Base-by-base conservation (phyloP, 2,797 vertebrate species). In the Phoxinus dragarum region DNA sequence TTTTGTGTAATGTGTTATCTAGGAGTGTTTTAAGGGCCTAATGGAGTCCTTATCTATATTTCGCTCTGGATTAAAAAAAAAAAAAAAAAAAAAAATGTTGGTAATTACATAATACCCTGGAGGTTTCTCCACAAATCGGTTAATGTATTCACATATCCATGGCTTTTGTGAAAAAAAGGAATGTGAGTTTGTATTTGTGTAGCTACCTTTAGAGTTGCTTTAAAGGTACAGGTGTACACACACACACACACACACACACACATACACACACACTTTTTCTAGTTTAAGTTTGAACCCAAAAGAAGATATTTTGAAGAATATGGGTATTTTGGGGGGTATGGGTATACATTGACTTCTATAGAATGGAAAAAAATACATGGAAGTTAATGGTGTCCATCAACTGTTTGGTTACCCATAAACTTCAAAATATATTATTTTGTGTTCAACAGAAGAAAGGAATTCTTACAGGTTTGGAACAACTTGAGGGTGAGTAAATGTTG, bases 41-140 rank as follows among this genome's bases (percentile, higher is more conserved):
- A 94, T 95, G 92, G 93, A 94, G 93, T 94, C 92, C 93, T 95
- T 95, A 95, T 95, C 95, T 95, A 92, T 94, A 93, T 94, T 94
- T 95, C 92, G 91, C 93, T 59, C 21, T 56, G 52, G 23, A 93
- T 89, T 81, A 92, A 5, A 79, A 82, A 66, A 76, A 80, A 77
- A 68, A 83, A 92, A 5, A 79, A 83, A 92, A 5, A 79, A 82
- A 66, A 76, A 80, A 77, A 68, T 87, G 69, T 49, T 54, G 23
- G 49, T 93, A 94, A 95, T 95, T 94, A 93, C 88, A 89, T 88
- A 83, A 87, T 82, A 88, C 86, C 86, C 87, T 91, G 88, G 90
- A 92, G 80, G 82, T 90, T 81, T 84, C 71, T 85, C 81, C 87
- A 92, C 92, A 90, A 92, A 84, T 94, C 92, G 81, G 81, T 38